phyloP scores from a whole-genome alignment of 2,113 vertebrate species.

The Brachyistius frenatus region DNA sequence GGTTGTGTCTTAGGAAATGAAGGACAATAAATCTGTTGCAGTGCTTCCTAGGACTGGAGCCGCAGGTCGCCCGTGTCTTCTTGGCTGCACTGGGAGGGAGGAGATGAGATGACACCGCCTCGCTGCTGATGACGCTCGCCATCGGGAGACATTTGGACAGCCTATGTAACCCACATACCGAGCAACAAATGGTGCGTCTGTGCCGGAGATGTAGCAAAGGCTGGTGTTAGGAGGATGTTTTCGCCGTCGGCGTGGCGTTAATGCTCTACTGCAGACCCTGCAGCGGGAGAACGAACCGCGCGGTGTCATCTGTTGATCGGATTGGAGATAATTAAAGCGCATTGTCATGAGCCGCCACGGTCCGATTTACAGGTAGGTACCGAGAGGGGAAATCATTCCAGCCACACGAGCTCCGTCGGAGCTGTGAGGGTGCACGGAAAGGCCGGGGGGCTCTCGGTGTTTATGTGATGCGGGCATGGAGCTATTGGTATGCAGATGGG shows the following conservation, averaged over 20 bases:
- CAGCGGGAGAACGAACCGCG: slow-evolving; percentile 44
- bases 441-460: slow-evolving; percentile 18
- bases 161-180: slow-evolving; percentile 60
- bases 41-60: slow-evolving; percentile 11
- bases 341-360: slow-evolving; percentile 72
- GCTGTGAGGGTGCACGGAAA: slow-evolving; percentile 1
- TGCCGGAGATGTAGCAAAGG: slow-evolving; percentile 35
- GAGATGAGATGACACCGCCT: slow-evolving; percentile 68
- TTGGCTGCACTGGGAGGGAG: slow-evolving; percentile 1
- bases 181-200: slow-evolving; percentile 67
- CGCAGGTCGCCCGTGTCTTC: slow-evolving; percentile 28
- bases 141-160: slow-evolving; percentile 76
- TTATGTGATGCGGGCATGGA: slow-evolving; percentile 43
- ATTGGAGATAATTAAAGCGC: slow-evolving; percentile 66
- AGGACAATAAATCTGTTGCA: neutral
- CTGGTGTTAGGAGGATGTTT: slow-evolving; percentile 50
- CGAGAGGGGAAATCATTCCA: neutral
- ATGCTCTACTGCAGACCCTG: slow-evolving; percentile 25
- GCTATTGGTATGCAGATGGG: slow-evolving; percentile 66
- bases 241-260: slow-evolving; percentile 15
- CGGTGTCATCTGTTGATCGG: slow-evolving; percentile 73
- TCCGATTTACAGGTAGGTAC: slow-evolving; percentile 72
- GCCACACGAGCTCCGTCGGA: neutral
- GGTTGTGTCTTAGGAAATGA: neutral
- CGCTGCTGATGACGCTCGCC: slow-evolving; percentile 73